Evolutionary conservation across 2,888 invertebrate species (phyloP), one percentile per base, ranked within the genome.

Genomic region (Halocaridina rubra): DNA sequence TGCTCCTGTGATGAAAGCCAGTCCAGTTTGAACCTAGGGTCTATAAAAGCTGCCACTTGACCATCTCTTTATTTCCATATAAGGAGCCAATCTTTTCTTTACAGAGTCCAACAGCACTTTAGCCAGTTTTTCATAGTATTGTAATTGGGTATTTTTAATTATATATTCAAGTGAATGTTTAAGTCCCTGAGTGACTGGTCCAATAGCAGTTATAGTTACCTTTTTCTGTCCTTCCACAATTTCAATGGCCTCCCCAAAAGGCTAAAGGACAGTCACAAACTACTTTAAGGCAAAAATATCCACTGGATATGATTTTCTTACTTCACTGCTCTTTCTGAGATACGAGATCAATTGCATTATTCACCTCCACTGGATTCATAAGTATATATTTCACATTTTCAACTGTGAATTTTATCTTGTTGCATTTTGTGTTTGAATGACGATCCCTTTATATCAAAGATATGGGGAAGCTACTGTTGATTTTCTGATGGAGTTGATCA

Each of bases 221-320:
- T 64, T 64, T 24, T 64, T 64, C 64, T 64, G 64, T 64, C 64
- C 64, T 13, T 64, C 64, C 64, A 64, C 64, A 64, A 22, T 24
- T 7, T 64, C 64, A 13, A 64, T 13, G 64, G 64, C 64, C 4
- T 64, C 64, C 13, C 24, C 3, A 64, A 64, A 64, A 64, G 64
- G 64, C 24, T 64, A n/a, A 16, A 64, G 64, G 64, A 64, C 64
- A 64, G 13, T 16, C 64, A 64, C 7, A 64, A 5, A 22, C 64
- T 64, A n/a, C 64, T 7, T 64, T 64, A 64, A 64, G 22, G 64
- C 24, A 3, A 24, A 64, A 64, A 64, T 64, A 3, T 64, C n/a
- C n/a, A n/a, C n/a, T n/a, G n/a, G n/a, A n/a, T 22, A 64, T 22
- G 64, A 64, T 3, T 27, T 64, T 64, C 64, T 64, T n/a, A n/a